These are phyloP conservation scores for Coregonus ussuriensis DNA, from an alignment of 2,797 vertebrate species.

Conservation along the genomic window DNA sequence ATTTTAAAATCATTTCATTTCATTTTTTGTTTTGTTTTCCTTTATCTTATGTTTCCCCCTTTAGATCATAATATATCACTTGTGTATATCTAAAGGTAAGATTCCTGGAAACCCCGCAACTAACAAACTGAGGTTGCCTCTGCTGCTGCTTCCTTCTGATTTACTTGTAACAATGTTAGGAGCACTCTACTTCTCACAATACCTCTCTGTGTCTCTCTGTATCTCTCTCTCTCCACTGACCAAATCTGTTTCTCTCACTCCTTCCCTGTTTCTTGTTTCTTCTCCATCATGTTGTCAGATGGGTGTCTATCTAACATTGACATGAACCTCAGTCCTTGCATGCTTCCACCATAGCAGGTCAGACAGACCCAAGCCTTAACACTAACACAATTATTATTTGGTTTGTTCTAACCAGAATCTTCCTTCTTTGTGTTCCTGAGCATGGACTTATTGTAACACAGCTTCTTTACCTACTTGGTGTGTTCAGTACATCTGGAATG, in stretches of 20 bases:
- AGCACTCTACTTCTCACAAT: conserved; percentile 35
- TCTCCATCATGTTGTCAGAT: conserved; percentile 56
- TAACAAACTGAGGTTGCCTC: conserved; percentile 42
- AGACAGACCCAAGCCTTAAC: conserved; percentile 48
- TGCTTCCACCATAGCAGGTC: conserved; percentile 73
- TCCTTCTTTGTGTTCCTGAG: conserved; percentile 35
- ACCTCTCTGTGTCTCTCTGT: conserved; percentile 50
- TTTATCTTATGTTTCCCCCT: conserved; percentile 80
- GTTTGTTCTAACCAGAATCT: background rate
- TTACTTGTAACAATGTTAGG: conserved; percentile 75
- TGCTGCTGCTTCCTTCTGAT: conserved; percentile 71
- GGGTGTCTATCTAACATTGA: conserved; percentile 55
- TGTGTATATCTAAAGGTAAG: conserved; percentile 98
- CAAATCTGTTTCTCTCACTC: conserved; percentile 66
- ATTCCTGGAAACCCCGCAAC: conserved; percentile 73
- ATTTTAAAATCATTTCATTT: no score
- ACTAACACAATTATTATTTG: conserved; percentile 26
- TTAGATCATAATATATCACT: conserved; percentile 99
- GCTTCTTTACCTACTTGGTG: no score
- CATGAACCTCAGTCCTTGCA: conserved; percentile 81
- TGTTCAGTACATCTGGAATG: no score
- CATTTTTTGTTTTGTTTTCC: conserved; percentile 26
- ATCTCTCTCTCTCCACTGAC: conserved; percentile 73
- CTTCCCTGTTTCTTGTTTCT: conserved; percentile 57
- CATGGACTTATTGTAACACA: conserved; percentile 3